Percentiles rank a stretch among this genome's conserved stretches.
phyloP scores from a whole-genome alignment of 2,797 vertebrate genomes.

The Acipenser ruthenus region DNA sequence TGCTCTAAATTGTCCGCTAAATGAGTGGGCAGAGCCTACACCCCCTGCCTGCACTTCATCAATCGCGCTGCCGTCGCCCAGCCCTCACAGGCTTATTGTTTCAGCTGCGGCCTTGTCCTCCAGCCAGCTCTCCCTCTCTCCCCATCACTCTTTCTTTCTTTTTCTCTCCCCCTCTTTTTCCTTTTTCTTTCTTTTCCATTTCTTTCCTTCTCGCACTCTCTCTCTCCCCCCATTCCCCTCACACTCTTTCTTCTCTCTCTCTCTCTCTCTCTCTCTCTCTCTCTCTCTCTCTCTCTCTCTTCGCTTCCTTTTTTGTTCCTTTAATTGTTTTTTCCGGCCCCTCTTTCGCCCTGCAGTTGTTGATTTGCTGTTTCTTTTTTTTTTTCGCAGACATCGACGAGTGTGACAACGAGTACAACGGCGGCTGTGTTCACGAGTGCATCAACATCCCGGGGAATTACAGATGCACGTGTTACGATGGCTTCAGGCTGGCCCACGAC shows the following conservation, averaged over 20 bases:
- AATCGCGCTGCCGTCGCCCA: conserved; percentile 19
- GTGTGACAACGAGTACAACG: conserved; percentile 72
- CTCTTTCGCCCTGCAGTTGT: background rate
- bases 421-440: conserved; percentile 87
- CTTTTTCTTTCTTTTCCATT: conserved; percentile 7
- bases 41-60: conserved; percentile 16
- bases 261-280: background rate
- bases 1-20: conserved; percentile 49
- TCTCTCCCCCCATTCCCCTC: background rate
- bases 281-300: too few relatives aligned
- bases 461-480: conserved; percentile 92
- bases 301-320: conserved; percentile 4
- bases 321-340: background rate
- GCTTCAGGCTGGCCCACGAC: conserved; percentile 88
- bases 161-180: conserved; percentile 17
- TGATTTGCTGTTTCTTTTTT: too few relatives aligned
- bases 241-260: conserved; percentile 2
- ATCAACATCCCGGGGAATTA: conserved; percentile 94
- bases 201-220: background rate
- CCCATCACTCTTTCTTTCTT: background rate
- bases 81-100: conserved; percentile 7
- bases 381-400: conserved; percentile 60
- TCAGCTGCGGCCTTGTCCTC: conserved; percentile 30
- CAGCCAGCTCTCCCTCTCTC: conserved; percentile 36
- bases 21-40: conserved; percentile 38